Percentiles rank a stretch among this genome's conserved stretches.
These are phyloP conservation scores for Platycnemis pennipes DNA, from an alignment of 2,888 invertebrate species.

Conservation along the genomic window DNA sequence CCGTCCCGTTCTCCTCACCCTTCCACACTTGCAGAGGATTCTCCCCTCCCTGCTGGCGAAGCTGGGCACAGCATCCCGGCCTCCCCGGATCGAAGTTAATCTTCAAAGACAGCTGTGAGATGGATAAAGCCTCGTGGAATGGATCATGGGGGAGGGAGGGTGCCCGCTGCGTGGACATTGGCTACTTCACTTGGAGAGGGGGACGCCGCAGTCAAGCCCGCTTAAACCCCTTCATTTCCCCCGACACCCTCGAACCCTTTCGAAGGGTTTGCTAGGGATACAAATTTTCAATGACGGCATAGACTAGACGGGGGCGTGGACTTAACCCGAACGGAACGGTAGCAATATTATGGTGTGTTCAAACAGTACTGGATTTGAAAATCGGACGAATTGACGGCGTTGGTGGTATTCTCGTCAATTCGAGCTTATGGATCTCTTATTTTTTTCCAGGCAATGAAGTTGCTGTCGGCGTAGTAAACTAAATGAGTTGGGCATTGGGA, in stretches of 20 bases:
- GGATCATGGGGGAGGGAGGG: neutral
- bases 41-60: neutral
- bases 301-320: too few species aligned
- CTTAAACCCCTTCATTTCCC: slow-evolving; percentile 1
- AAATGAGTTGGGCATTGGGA: too few species aligned
- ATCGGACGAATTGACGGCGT: too few species aligned
- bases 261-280: too few species aligned
- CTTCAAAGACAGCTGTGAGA: slow-evolving; percentile 56
- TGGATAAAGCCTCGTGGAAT: slow-evolving; percentile 5
- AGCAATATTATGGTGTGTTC: too few species aligned
- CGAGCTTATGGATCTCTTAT: too few species aligned
- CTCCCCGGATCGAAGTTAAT: slow-evolving; percentile 38
- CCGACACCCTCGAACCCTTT: neutral
- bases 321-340: too few species aligned
- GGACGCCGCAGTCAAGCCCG: neutral
- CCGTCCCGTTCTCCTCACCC: neutral
- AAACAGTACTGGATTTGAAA: too few species aligned
- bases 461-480: too few species aligned
- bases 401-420: too few species aligned
- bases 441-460: too few species aligned
- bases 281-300: too few species aligned
- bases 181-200: neutral
- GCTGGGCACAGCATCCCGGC: neutral
- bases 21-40: neutral
- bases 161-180: slow-evolving; percentile 9